Conservation (phyloP, 2,113 vertebrate species). For the Antechinus flavipes region DNA sequence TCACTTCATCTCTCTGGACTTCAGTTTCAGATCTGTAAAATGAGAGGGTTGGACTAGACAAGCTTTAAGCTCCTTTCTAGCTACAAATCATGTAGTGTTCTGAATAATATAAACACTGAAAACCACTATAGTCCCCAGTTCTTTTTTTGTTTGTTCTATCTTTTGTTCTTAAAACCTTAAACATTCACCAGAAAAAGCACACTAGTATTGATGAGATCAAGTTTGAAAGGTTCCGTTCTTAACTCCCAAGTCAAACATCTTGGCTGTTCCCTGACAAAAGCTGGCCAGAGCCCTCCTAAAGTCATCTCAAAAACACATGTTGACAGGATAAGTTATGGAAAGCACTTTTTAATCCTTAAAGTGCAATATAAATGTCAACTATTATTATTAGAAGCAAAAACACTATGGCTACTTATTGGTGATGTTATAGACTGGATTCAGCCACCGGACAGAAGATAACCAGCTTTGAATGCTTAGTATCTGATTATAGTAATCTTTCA, state of each 20-base stretch:
- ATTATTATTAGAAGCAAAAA: not conserved
- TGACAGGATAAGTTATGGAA: not conserved
- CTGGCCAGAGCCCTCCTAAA: not conserved
- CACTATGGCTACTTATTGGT: not conserved
- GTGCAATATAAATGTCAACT: not conserved
- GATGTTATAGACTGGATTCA: not conserved
- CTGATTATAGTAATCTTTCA: not conserved
- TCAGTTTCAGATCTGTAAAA: not conserved
- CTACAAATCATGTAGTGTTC: not conserved
- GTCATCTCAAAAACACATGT: not conserved
- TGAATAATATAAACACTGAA: not conserved
- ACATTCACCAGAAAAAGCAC: not conserved
- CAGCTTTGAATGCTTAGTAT: not conserved
- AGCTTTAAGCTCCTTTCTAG: not conserved
- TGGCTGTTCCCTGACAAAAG: not conserved
- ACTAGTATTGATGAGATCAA: not conserved
- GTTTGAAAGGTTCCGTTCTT: not conserved
- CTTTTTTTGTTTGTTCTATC: not conserved
- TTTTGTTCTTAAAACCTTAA: not conserved
- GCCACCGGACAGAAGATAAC: not conserved
- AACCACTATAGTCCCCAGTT: not conserved
- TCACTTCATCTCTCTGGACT: not conserved
- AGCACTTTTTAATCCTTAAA: not conserved
- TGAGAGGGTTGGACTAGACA: not conserved
- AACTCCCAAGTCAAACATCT: not conserved